Percentiles rank a stretch among this genome's conserved stretches.
Evolutionary conservation across 1,140 invertebrate genomes (phyloP).

Genomic region (Popillia japonica): DNA sequence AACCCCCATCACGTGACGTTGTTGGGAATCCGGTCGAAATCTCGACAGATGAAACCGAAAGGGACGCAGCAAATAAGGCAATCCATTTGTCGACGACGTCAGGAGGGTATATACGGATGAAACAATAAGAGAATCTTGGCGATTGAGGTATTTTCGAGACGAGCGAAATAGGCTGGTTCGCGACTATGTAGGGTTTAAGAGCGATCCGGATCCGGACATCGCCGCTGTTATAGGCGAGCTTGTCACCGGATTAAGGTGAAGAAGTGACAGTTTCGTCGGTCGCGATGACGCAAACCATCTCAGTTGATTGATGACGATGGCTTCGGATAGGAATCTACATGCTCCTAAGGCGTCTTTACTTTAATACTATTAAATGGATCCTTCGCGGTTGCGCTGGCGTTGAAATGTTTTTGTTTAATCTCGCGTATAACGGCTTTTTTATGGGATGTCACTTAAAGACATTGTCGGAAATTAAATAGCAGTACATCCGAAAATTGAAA

Average conservation of each 20-base stretch:
- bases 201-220: background rate
- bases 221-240: background rate
- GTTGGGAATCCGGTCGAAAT: background rate
- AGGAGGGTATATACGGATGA: background rate
- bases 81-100: background rate
- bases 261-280: conserved; percentile 21
- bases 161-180: background rate
- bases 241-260: conserved; percentile 23
- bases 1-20: too few species aligned
- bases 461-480: too few species aligned
- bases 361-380: background rate
- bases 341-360: background rate
- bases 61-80: conserved; percentile 5
- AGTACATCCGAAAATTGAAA: too few species aligned
- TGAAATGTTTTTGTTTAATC: too few species aligned
- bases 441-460: too few species aligned
- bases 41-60: background rate
- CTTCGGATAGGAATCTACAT: conserved; percentile 2
- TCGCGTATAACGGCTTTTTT: too few species aligned
- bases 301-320: conserved; percentile 8
- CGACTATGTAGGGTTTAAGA: background rate
- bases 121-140: background rate
- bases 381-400: too few species aligned
- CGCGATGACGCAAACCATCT: background rate
- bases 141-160: background rate